A percentile compares a stretch with the other conserved stretches of the same genome.
phyloP scores from a whole-genome alignment of 2,113 vertebrate species.

The Triplophysa siluroides region DNA sequence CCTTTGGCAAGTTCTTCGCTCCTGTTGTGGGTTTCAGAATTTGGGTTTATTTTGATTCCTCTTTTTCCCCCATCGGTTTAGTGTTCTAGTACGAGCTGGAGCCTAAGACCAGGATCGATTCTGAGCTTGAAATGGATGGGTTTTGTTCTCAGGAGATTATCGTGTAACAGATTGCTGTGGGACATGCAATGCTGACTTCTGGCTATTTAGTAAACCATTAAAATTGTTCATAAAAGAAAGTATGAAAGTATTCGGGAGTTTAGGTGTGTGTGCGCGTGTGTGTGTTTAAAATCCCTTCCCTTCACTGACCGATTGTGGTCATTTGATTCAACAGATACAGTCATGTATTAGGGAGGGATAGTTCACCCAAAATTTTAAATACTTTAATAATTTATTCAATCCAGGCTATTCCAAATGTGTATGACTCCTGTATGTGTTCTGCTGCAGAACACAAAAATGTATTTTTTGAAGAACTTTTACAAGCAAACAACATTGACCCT shows the following conservation, averaged over 20 bases:
- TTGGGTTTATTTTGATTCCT: background rate
- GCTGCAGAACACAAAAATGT: no score
- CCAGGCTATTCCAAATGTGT: no score
- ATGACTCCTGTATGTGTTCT: no score
- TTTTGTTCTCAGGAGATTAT: slow-evolving; percentile 14
- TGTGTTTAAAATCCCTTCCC: no score
- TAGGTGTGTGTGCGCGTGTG: background rate
- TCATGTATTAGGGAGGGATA: no score
- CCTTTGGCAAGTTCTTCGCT: slow-evolving; percentile 3
- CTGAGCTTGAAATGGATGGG: background rate
- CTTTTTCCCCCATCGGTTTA: slow-evolving; percentile 12
- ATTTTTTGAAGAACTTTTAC: no score
- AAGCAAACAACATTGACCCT: no score
- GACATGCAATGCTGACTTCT: slow-evolving; percentile 16
- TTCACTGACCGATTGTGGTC: no score
- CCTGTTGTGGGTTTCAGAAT: slow-evolving; percentile 1
- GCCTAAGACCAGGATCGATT: slow-evolving; percentile 33
- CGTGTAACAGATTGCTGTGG: slow-evolving; percentile 10
- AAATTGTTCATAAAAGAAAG: slow-evolving; percentile 21
- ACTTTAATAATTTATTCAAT: no score
- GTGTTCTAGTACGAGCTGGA: background rate
- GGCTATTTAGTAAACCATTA: slow-evolving; percentile 12
- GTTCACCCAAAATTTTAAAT: no score
- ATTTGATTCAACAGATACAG: no score
- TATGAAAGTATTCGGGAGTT: background rate